Evolutionary conservation across 30 jellyfish, hydroid and myxozoan species (phyloP).

Genomic region (Sanderia malayensis): DNA sequence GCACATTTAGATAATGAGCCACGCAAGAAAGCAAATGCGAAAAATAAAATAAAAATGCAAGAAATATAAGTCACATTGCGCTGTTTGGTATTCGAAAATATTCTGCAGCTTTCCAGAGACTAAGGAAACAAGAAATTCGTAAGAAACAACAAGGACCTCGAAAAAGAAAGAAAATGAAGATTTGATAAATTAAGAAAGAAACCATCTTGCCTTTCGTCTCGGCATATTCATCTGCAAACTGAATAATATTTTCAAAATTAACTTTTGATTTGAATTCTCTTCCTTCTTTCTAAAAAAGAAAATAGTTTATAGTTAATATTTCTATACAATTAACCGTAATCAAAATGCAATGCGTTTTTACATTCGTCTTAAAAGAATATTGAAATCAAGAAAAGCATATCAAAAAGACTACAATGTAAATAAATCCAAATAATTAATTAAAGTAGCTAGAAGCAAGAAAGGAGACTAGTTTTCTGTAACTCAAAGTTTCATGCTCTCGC

Average conservation of each 20-base stretch:
- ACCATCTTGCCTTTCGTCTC: slow-evolving; percentile 20
- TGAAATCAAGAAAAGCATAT: no score
- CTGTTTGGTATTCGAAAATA: slow-evolving; percentile 30
- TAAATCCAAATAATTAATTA: no score
- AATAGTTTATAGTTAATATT: no score
- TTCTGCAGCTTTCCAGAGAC: slow-evolving; percentile 48
- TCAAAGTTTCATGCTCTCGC: no score
- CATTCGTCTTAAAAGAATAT: no score
- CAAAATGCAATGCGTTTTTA: neutral
- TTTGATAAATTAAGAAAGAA: neutral
- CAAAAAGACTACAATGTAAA: no score
- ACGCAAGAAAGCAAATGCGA: neutral
- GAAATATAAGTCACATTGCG: slow-evolving; percentile 13
- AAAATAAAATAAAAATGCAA: neutral
- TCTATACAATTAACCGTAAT: neutral
- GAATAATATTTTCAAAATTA: slow-evolving; percentile 1
- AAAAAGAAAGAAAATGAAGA: neutral
- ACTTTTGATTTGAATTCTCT: neutral
- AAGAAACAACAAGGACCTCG: neutral
- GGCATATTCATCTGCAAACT: slow-evolving; percentile 41
- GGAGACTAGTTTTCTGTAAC: neutral
- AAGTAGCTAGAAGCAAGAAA: neutral
- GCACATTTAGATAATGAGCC: neutral
- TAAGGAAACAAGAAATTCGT: neutral
- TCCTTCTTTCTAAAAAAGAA: slow-evolving; percentile 30